Conservation (phyloP, 2,113 vertebrate genomes). For the Lamprologus callipterus region DNA sequence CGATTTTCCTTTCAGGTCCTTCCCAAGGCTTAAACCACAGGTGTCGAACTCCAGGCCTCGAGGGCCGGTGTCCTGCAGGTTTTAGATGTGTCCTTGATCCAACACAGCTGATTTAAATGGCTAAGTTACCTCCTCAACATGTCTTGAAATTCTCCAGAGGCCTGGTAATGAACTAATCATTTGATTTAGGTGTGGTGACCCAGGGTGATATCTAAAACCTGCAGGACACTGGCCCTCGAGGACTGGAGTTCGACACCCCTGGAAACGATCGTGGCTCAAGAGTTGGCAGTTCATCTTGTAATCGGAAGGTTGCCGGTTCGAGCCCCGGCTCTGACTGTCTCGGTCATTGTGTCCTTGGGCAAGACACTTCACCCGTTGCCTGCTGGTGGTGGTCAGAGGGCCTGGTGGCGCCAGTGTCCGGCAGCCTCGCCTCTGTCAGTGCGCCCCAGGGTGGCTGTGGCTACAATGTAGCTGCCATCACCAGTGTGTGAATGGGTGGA, state of each 20-base stretch:
- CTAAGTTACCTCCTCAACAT: too few relatives aligned
- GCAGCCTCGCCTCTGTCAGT: neutral
- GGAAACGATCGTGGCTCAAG: neutral
- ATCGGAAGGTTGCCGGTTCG: neutral
- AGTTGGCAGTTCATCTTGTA: neutral
- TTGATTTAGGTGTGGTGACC: too few relatives aligned
- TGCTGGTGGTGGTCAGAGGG: accelerated
- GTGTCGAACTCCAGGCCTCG: too few relatives aligned
- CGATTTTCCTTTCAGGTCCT: neutral
- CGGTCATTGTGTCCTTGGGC: accelerated
- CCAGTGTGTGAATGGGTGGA: neutral
- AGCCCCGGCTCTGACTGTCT: accelerated
- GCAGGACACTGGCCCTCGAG: accelerated
- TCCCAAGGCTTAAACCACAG: neutral
- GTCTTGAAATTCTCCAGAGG: too few relatives aligned
- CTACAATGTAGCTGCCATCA: neutral
- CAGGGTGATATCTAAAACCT: too few relatives aligned
- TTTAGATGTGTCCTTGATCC: too few relatives aligned
- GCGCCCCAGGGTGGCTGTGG: accelerated
- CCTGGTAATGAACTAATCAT: too few relatives aligned
- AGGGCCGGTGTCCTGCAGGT: too few relatives aligned
- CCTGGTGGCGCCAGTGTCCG: accelerated
- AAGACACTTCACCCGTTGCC: neutral
- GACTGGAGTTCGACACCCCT: too few relatives aligned
- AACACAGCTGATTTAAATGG: too few relatives aligned